Conservation (phyloP, 2,888 invertebrate species). For the Frankliniella intonsa region DNA sequence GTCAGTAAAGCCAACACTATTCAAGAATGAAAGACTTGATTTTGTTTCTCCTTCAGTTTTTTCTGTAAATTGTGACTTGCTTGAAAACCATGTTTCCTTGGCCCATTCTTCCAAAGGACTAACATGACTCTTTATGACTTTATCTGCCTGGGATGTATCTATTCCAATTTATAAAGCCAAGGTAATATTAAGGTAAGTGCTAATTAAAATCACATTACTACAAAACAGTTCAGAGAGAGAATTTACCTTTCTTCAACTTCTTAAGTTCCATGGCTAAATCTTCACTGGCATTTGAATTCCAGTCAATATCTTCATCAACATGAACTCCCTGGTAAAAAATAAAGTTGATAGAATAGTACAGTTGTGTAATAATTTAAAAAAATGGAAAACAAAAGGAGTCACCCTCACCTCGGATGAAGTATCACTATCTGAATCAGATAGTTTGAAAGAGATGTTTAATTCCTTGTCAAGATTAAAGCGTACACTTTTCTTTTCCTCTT, state of each 20-base stretch:
- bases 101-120: constrained; percentile 12
- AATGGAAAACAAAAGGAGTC: background rate
- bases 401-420: constrained; percentile 36
- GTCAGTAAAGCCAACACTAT: background rate
- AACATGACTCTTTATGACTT: background rate
- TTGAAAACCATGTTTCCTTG: background rate
- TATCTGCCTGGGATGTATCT: too few species aligned
- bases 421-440: constrained; percentile 42
- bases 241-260: too few species aligned
- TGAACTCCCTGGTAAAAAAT: constrained; percentile 37
- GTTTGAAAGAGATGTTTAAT: constrained; percentile 47
- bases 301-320: constrained; percentile 40
- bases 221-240: too few species aligned
- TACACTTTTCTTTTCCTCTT: constrained; percentile 74
- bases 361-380: background rate
- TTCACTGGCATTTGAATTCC: constrained; percentile 19
- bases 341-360: constrained; percentile 11
- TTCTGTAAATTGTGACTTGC: background rate
- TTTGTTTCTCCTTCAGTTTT: background rate
- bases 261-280: background rate
- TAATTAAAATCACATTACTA: too few species aligned
- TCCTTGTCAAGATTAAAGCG: constrained; percentile 57
- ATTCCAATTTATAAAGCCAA: too few species aligned
- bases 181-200: too few species aligned
- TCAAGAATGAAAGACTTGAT: background rate